A percentile compares a stretch with the other conserved stretches of the same genome.
These are phyloP conservation scores for Leontocebus nigricollis DNA, from an alignment of 2,797 vertebrate genomes.

Conservation along the genomic window DNA sequence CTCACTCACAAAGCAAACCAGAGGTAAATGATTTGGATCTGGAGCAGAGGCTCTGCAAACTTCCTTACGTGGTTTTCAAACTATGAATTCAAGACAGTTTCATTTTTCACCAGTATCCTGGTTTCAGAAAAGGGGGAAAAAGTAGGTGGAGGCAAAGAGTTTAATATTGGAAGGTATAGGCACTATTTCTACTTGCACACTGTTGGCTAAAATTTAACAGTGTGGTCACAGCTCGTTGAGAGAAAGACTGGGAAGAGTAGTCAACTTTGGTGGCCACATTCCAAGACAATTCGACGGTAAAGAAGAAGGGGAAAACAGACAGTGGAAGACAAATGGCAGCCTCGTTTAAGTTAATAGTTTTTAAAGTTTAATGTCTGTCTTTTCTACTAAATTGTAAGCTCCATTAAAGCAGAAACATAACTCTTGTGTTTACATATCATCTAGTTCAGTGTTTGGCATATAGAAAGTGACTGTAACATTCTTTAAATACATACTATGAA, in stretches of 20 bases:
- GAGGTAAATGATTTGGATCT: background rate
- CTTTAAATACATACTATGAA: background rate
- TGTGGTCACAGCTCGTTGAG: background rate
- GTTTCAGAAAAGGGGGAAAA: background rate
- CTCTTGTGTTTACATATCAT: background rate
- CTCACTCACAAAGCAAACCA: background rate
- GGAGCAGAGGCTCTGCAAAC: background rate
- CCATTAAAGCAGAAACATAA: background rate
- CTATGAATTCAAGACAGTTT: background rate
- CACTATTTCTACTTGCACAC: background rate
- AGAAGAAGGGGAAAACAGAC: background rate
- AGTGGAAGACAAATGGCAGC: background rate
- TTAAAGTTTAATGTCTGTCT: background rate
- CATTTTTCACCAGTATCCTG: background rate
- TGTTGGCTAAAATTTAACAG: background rate
- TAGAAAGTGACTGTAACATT: background rate
- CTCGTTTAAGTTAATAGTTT: background rate
- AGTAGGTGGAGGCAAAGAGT: background rate
- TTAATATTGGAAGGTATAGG: background rate
- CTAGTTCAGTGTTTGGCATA: background rate
- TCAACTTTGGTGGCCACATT: background rate
- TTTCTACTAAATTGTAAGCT: background rate
- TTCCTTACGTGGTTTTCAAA: background rate
- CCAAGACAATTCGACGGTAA: background rate
- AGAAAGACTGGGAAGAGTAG: background rate